These are phyloP conservation scores for Andrena minutula DNA, from an alignment of 2,888 invertebrate species.

Conservation along the genomic window DNA sequence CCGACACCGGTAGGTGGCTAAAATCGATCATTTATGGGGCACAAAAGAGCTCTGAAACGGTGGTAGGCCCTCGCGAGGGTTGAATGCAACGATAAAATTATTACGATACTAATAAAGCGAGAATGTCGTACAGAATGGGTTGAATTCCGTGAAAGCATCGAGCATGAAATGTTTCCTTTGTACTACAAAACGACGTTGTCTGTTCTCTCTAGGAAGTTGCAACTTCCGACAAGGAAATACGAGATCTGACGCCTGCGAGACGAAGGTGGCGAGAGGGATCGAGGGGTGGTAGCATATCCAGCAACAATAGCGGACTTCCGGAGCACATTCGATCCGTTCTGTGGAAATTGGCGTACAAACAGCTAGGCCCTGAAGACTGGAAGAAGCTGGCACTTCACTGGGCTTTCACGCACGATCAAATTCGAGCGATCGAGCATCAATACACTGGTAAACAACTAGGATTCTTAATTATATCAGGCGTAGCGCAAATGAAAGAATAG, in stretches of 20 bases:
- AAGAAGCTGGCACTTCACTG: constrained; percentile 88
- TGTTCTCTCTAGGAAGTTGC: constrained; percentile 72
- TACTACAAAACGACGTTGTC: neutral
- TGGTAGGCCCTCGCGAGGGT: too few relatives aligned
- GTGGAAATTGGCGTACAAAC: constrained; percentile 87
- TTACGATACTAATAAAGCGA: neutral
- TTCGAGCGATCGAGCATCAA: constrained; percentile 90
- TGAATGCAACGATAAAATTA: too few relatives aligned
- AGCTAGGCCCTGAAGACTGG: constrained; percentile 88
- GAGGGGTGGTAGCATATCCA: constrained; percentile 71
- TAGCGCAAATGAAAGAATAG: neutral
- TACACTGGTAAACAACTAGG: constrained; percentile 87
- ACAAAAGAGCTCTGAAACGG: neutral
- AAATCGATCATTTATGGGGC: neutral
- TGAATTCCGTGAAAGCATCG: neutral
- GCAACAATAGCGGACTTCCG: constrained; percentile 73
- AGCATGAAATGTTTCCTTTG: neutral
- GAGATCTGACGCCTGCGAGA: constrained; percentile 78
- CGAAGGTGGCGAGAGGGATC: constrained; percentile 78
- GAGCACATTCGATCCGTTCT: constrained; percentile 85
- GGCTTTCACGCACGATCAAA: constrained; percentile 90
- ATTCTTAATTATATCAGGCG: neutral
- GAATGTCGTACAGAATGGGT: neutral
- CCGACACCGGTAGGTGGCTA: constrained; percentile 86
- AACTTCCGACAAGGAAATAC: constrained; percentile 76